These are phyloP conservation scores for Podarcis lilfordi DNA, from an alignment of 2,797 vertebrate species.

Conservation along the genomic window DNA sequence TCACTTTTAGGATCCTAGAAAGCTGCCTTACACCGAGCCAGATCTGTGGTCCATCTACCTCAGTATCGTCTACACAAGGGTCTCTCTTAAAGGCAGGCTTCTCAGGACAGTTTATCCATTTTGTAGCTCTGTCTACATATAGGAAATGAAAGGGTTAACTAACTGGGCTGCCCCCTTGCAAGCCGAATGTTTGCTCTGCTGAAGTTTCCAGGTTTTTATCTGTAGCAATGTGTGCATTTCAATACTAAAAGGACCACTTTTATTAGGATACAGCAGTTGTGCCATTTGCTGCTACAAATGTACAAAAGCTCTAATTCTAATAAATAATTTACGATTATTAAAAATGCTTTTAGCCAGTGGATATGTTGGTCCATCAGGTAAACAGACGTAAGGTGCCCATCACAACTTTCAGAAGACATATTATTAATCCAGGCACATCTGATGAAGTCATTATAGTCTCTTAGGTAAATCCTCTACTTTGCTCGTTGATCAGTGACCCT, in stretches of 20 bases:
- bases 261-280: neutral
- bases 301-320: conserved; percentile 36
- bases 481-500: conserved; percentile 37
- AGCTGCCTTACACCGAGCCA: too few relatives aligned
- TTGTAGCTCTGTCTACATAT: neutral
- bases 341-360: conserved; percentile 36
- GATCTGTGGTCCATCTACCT: too few relatives aligned
- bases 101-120: neutral
- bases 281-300: conserved; percentile 20
- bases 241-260: neutral
- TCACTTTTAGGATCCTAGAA: too few relatives aligned
- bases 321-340: conserved; percentile 35
- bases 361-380: conserved; percentile 41
- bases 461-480: conserved; percentile 35
- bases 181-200: neutral
- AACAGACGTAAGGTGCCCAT: conserved; percentile 29
- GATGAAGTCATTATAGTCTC: conserved; percentile 39
- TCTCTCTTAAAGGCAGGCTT: neutral
- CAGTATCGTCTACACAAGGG: too few relatives aligned
- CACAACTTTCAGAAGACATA: conserved; percentile 32
- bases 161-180: neutral
- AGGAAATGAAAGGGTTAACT: neutral
- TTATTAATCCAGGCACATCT: conserved; percentile 44
- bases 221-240: neutral
- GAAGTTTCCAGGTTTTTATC: neutral